Conservation (phyloP, 2,113 vertebrate species). For the Carassius auratus region DNA sequence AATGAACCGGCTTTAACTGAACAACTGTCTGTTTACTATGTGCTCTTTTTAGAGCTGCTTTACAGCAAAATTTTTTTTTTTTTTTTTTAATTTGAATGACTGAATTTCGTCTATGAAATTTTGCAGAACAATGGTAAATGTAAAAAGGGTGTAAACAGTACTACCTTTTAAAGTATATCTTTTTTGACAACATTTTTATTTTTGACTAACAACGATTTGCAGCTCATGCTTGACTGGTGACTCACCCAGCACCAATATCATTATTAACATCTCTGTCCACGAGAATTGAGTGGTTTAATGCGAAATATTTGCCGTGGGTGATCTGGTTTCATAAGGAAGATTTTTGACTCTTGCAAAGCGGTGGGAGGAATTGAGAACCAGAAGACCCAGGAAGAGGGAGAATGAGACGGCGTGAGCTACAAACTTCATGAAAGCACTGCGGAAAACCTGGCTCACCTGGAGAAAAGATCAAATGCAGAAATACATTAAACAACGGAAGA, state of each 20-base stretch:
- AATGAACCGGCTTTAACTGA: too few relatives aligned
- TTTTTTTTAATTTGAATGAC: too few relatives aligned
- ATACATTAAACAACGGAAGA: constrained; percentile 11
- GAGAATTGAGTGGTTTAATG: constrained; percentile 86
- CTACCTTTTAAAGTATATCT: too few relatives aligned
- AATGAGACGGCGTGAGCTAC: constrained; percentile 88
- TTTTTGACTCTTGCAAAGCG: constrained; percentile 84
- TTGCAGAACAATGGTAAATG: too few relatives aligned
- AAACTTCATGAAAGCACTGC: constrained; percentile 91
- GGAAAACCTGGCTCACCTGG: constrained; percentile 84
- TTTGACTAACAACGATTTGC: neutral
- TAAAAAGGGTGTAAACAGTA: too few relatives aligned
- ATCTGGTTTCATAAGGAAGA: constrained; percentile 84
- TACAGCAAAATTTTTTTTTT: too few relatives aligned
- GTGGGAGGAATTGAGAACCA: constrained; percentile 89
- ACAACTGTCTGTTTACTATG: too few relatives aligned
- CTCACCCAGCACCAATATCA: constrained; percentile 88
- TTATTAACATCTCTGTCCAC: constrained; percentile 89
- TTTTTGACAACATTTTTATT: neutral
- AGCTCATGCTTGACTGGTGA: constrained; percentile 1
- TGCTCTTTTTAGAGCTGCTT: too few relatives aligned
- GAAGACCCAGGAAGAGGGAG: constrained; percentile 85
- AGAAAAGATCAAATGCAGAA: constrained; percentile 45
- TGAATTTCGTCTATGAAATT: too few relatives aligned
- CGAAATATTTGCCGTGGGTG: constrained; percentile 87